Conservation (phyloP, 2,113 vertebrate genomes). For the Nansenia antarctica region DNA sequence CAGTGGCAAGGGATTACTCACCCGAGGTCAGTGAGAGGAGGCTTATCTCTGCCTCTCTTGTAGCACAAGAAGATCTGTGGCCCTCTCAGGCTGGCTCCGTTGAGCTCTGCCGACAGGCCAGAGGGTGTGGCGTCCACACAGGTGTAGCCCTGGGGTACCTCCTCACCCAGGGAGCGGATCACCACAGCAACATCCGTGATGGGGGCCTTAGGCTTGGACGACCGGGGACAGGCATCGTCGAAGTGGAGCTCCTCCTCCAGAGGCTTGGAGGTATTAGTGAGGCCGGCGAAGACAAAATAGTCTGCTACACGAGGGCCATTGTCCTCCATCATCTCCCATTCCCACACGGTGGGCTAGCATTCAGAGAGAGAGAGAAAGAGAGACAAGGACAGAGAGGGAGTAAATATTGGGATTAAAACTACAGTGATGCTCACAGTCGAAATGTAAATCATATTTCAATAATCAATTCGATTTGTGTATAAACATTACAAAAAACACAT, state of each 20-base stretch:
- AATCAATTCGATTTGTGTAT: no score
- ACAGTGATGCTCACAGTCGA: no score
- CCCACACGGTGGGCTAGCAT: conserved; percentile 71
- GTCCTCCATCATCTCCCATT: conserved; percentile 98
- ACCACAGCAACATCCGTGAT: conserved; percentile 95
- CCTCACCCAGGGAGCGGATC: conserved; percentile 93
- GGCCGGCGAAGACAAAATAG: conserved; percentile 97
- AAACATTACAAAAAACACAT: neutral
- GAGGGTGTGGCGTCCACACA: conserved; percentile 92
- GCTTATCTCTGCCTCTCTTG: conserved; percentile 94
- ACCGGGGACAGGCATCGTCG: conserved; percentile 88
- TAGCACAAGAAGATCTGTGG: conserved; percentile 96
- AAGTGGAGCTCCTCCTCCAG: conserved; percentile 95
- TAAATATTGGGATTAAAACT: no score
- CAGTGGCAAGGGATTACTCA: conserved; percentile 73
- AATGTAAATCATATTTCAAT: no score
- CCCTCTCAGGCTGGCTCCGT: conserved; percentile 91
- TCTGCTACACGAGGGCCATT: conserved; percentile 97
- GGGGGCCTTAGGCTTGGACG: conserved; percentile 88
- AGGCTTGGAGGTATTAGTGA: conserved; percentile 90
- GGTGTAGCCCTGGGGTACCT: conserved; percentile 88
- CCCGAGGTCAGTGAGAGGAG: conserved; percentile 96
- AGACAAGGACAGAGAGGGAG: neutral
- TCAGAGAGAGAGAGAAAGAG: conserved; percentile 17
- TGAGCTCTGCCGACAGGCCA: conserved; percentile 94